These are phyloP conservation scores for Pyrgus malvae DNA, from an alignment of 2,888 invertebrate genomes.

Conservation along the genomic window DNA sequence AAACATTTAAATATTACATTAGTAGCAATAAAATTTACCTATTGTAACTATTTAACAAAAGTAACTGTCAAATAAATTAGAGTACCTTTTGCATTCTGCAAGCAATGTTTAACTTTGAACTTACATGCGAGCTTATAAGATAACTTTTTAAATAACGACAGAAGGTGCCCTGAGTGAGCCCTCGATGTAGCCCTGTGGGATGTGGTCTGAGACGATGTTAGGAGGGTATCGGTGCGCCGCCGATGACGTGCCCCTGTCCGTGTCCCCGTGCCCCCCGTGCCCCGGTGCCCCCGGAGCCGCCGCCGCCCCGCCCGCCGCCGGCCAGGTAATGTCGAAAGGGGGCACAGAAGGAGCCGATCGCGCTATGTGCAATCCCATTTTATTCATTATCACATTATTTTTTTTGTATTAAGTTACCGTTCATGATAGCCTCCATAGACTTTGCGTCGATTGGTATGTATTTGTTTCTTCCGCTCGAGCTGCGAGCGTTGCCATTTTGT, in stretches of 20 bases:
- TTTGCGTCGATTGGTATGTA: background rate
- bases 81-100: conserved; percentile 12
- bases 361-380: conserved; percentile 72
- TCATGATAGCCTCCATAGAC: conserved; percentile 36
- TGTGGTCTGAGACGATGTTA: conserved; percentile 72
- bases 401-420: conserved; percentile 34
- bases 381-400: conserved; percentile 43
- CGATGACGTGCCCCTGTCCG: conserved; percentile 35
- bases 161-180: conserved; percentile 77
- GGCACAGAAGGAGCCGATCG: conserved; percentile 69
- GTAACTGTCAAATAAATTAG: conserved; percentile 24
- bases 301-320: conserved; percentile 39
- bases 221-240: conserved; percentile 61
- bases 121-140: conserved; percentile 67
- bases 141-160: conserved; percentile 77
- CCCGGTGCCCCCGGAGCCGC: conserved; percentile 38
- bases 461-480: background rate
- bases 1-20: conserved; percentile 24
- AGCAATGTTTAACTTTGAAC: conserved; percentile 23
- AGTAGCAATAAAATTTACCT: conserved; percentile 24
- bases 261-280: conserved; percentile 28
- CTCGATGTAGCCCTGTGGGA: conserved; percentile 77
- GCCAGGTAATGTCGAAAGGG: conserved; percentile 72
- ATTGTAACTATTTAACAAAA: conserved; percentile 21
- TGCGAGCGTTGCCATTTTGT: conserved; percentile 1